Percentiles rank a stretch among this genome's conserved stretches.
Conservation (phyloP, 2,113 vertebrate genomes). For the Apteryx mantelli region DNA sequence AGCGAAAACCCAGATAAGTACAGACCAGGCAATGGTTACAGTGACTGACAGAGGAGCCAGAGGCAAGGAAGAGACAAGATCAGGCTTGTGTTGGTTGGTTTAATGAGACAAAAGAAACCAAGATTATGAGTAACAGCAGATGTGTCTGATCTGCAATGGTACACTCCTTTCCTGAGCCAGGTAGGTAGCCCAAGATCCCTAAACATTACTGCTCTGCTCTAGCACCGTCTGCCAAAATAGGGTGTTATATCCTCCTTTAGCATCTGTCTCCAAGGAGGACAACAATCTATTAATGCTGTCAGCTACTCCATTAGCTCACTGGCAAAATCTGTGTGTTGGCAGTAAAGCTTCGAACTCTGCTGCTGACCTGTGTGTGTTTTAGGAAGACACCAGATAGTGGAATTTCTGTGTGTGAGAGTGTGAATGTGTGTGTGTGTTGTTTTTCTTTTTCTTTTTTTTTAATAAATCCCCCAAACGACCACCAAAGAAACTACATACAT, state of each 20-base stretch:
- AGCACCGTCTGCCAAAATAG: background rate
- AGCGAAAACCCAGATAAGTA: background rate
- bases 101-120: background rate
- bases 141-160: background rate
- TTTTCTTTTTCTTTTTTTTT: background rate
- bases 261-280: background rate
- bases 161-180: background rate
- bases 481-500: background rate
- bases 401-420: background rate
- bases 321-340: background rate
- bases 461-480: background rate
- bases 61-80: background rate
- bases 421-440: background rate
- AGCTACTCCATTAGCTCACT: background rate
- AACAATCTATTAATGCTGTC: slow-evolving; percentile 15
- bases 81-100: background rate
- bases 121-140: background rate
- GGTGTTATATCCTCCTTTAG: background rate
- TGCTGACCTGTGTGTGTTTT: background rate
- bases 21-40: background rate
- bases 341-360: background rate
- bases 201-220: background rate
- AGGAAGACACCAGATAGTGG: background rate
- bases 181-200: background rate
- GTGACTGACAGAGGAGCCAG: background rate